A percentile compares a stretch with the other conserved stretches of the same genome.
phyloP scores from a whole-genome alignment of 2,888 invertebrate genomes.

The Sinopyrophorus schimmeli region DNA sequence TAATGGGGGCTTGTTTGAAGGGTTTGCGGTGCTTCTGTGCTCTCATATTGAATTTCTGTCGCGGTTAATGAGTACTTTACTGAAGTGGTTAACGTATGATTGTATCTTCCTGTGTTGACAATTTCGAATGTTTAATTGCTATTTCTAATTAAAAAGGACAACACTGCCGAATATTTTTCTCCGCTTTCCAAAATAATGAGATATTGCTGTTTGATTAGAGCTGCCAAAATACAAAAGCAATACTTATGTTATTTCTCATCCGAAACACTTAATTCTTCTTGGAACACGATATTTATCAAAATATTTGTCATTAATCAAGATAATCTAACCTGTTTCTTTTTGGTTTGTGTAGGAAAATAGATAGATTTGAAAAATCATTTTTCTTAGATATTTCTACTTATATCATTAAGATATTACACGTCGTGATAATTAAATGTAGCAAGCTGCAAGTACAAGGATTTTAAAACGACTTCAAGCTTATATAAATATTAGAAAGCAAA shows the following conservation, averaged over 20 bases:
- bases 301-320: constrained; percentile 56
- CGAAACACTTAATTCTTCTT: too few relatives aligned
- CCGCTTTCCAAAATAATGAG: constrained; percentile 11
- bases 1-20: constrained; percentile 36
- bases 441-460: constrained; percentile 23
- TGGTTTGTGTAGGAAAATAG: constrained; percentile 51
- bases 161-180: neutral
- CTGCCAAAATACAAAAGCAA: constrained; percentile 7
- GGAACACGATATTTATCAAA: constrained; percentile 51
- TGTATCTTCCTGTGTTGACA: constrained; percentile 30
- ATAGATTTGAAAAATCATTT: constrained; percentile 48
- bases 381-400: constrained; percentile 48
- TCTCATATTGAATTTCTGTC: constrained; percentile 38
- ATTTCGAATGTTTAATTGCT: constrained; percentile 24
- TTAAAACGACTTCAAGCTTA: constrained; percentile 16
- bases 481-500: constrained; percentile 31
- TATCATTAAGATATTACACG: constrained; percentile 54
- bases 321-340: constrained; percentile 50
- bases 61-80: constrained; percentile 36
- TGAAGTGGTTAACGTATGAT: constrained; percentile 38
- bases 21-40: constrained; percentile 39
- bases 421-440: constrained; percentile 51
- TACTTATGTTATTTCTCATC: constrained; percentile 24
- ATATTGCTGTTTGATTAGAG: constrained; percentile 12
- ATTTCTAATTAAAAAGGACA: neutral